Evolutionary conservation across 2,113 vertebrate genomes (phyloP), one percentile per base, ranked within the genome.

Genomic region (Scomber japonicus): DNA sequence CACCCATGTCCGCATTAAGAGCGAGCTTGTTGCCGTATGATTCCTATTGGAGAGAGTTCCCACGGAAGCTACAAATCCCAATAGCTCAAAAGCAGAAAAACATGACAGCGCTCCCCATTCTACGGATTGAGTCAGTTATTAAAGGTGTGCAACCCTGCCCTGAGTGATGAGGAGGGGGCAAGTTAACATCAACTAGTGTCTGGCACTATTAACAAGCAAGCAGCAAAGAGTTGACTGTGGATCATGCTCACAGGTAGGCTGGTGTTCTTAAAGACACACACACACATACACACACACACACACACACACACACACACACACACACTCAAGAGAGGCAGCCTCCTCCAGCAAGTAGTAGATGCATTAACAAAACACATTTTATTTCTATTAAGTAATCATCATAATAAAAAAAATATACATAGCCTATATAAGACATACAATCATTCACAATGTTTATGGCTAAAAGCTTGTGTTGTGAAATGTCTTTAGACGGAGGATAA

Each of bases 221-320:
- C 59, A 50, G 56, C 49, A 44, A 71, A 56, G 73, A 90, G 80
- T 89, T 85, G 74, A 81, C 27, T 73, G 76, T 50, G 60, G 77
- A 61, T 83, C 71, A 68, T 53, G 79, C 75, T 61, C 81, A 83
- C 89, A 92, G 92, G 92, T 93, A 90, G 85, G 77, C 79, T 81
- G 82, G 8, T 77, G 54, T 82, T 91, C 89, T 93, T 93, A 93
- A 93, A 92, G 92, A 80, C 53, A 84, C 70, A 91, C 65, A 54
- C 81, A 78, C 70, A 64, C 65, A 75, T 59, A 54, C 15, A n/a
- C 2, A 19, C n/a, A 45, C 45, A 50, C 35, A 50, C 45, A 48
- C 31, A 35, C 5, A 35, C 31, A 35, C 31, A 35, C 6, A 35
- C 31, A 35, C 5, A 35, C 31, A 35, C 31, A 35, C 31, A 35